Evolutionary conservation across 2,888 invertebrate species (phyloP).

Genomic region (Prenolepis imparis): DNA sequence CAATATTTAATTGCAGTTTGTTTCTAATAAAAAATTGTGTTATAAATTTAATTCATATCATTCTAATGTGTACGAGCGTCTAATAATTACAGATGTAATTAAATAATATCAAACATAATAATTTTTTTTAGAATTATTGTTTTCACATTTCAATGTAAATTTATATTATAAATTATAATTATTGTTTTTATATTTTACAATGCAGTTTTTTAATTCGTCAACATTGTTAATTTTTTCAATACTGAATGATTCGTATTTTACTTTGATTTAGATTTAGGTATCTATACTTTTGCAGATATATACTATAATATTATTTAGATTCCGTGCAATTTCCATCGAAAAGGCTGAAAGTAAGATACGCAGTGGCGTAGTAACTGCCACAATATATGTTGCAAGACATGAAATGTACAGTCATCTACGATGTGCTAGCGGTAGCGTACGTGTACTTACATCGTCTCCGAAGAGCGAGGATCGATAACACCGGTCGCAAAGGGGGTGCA

Average conservation of each 20-base stretch:
- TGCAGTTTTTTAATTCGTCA: background rate
- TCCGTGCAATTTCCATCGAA: background rate
- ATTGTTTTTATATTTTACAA: background rate
- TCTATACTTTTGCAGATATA: background rate
- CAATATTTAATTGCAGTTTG: background rate
- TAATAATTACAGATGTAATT: constrained; percentile 3
- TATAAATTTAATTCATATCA: background rate
- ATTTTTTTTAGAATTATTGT: background rate
- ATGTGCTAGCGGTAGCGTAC: constrained; percentile 18
- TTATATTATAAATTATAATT: background rate
- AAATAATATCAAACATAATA: background rate
- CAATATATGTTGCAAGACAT: constrained; percentile 39
- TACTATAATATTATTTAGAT: constrained; percentile 28
- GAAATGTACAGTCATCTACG: constrained; percentile 49
- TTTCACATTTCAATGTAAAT: background rate
- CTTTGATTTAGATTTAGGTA: background rate
- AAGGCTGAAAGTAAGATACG: constrained; percentile 41
- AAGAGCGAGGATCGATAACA: constrained; percentile 74
- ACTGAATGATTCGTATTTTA: background rate
- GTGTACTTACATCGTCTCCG: constrained; percentile 44
- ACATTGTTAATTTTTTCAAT: background rate
- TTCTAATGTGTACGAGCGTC: background rate
- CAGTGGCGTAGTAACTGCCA: constrained; percentile 29
- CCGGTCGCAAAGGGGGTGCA: constrained; percentile 69
- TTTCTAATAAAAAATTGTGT: background rate